Base-by-base conservation (phyloP, 2,113 vertebrate genomes). In the Hypocryptadius cinnamomeus region DNA sequence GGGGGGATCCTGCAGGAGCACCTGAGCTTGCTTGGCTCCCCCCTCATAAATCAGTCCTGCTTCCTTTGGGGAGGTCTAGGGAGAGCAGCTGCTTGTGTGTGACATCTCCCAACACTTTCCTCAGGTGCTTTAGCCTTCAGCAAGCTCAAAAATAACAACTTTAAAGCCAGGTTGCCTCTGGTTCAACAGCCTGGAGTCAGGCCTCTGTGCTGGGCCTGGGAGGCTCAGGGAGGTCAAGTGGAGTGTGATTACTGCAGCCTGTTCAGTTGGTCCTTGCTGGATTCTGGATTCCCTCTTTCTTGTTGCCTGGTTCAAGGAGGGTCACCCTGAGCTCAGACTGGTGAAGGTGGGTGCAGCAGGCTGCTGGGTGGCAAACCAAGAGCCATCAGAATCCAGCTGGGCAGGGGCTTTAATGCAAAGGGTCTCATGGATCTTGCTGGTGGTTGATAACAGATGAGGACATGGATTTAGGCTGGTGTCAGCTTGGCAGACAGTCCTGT, bases 1-100 rank as follows among this genome's bases (percentile, higher is more conserved):
- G 96, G 95, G 89, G 93, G 95, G 89, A 85, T 82, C 33, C 0
- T 31, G 82, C 89, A 95, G 91, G 66, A 96, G 66, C 89, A 79
- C 86, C 70, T 87, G 69, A 95, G 69, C 92, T 88, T 72, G 71
- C 79, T 92, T 89, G 85, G 85, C 91, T 95, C 76, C 79, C 40
- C 8, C n/a, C 44, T 14, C 39, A 33, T 8, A 73, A 47, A 78
- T 85, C 30, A 6, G 85, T 10, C 2, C 85, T 92, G 82, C 85
- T 81, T 91, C 63, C 2, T 63, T 37, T 44, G 85, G 89, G 87
- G 87, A 66, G 40, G 11, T 79, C 33, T 60, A 92, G 63, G 71
- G 65, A 84, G 56, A 86, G 68, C 15, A 89, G 81, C 9, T 71
- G 74, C 39, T 42, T 66, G 45, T 47, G 56, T 54, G 85, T 33